phyloP scores from a whole-genome alignment of 2,888 invertebrate genomes.

The Bedellia somnulentella region DNA sequence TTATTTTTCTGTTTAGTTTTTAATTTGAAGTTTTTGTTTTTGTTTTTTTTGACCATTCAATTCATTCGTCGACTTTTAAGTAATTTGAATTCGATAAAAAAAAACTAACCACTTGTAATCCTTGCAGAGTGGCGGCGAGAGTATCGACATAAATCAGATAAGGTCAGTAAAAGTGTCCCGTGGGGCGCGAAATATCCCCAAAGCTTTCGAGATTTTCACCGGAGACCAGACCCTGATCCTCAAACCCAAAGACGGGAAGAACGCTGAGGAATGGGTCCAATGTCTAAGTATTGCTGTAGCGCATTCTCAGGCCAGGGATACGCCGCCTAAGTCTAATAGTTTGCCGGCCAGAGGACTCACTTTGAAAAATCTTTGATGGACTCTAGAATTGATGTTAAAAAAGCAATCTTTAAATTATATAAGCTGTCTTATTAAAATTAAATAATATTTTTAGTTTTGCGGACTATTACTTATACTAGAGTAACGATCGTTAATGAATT shows the following conservation, averaged over 20 bases:
- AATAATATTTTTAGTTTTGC: no score
- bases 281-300: slow-evolving; percentile 92
- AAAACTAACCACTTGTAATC: no score
- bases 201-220: slow-evolving; percentile 96
- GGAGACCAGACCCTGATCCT: slow-evolving; percentile 89
- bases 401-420: no score
- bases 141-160: slow-evolving; percentile 90
- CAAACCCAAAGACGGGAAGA: slow-evolving; percentile 92
- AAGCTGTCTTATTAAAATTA: no score
- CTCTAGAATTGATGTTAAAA: no score
- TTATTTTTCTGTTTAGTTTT: no score
- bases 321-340: slow-evolving; percentile 52
- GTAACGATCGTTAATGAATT: no score
- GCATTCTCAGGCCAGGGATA: slow-evolving; percentile 72
- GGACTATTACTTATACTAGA: no score
- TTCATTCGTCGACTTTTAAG: no score
- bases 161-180: slow-evolving; percentile 92
- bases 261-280: slow-evolving; percentile 96
- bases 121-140: slow-evolving; percentile 73
- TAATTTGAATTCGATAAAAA: no score
- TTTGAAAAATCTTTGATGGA: slow-evolving; percentile 43
- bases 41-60: no score
- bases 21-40: no score
- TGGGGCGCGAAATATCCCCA: slow-evolving; percentile 89
- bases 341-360: slow-evolving; percentile 50